Evolutionary conservation across 2,888 invertebrate species (phyloP).

Genomic region (Plebejus argus): DNA sequence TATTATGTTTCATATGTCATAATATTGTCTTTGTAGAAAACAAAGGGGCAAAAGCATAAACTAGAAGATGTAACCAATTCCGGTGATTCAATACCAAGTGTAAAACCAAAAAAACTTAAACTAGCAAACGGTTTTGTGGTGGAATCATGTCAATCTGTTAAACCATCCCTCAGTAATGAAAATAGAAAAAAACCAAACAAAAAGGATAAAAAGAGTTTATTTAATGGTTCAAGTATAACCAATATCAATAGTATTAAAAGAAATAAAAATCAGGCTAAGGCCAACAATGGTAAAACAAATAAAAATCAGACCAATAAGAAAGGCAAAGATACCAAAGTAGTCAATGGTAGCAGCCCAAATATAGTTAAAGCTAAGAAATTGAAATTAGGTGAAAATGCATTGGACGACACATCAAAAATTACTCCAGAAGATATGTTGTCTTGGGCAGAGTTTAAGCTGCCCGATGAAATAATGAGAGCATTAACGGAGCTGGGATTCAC

Average conservation of each 20-base stretch:
- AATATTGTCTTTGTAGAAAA: constrained; percentile 17
- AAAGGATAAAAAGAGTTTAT: constrained; percentile 29
- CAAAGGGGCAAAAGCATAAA: constrained; percentile 35
- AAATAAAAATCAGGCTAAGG: background rate
- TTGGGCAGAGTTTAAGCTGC: constrained; percentile 87
- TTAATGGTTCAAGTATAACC: background rate
- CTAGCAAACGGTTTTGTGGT: constrained; percentile 66
- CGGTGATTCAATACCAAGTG: constrained; percentile 36
- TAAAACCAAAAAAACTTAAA: constrained; percentile 56
- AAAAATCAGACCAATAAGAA: background rate
- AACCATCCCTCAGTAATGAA: constrained; percentile 58
- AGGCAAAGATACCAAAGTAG: background rate
- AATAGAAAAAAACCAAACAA: constrained; percentile 39
- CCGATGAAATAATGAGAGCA: constrained; percentile 85
- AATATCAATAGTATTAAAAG: background rate
- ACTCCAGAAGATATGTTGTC: constrained; percentile 76
- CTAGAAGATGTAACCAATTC: constrained; percentile 34
- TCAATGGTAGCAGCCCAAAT: constrained; percentile 29
- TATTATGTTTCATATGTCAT: background rate
- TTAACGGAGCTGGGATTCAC: constrained; percentile 88
- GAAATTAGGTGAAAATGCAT: constrained; percentile 60
- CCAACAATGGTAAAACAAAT: background rate
- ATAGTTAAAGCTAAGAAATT: constrained; percentile 48
- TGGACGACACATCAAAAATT: constrained; percentile 49
- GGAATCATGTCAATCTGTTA: constrained; percentile 53